Base-by-base conservation (phyloP, 2,797 vertebrate genomes). In the Cirrhinus molitorella region DNA sequence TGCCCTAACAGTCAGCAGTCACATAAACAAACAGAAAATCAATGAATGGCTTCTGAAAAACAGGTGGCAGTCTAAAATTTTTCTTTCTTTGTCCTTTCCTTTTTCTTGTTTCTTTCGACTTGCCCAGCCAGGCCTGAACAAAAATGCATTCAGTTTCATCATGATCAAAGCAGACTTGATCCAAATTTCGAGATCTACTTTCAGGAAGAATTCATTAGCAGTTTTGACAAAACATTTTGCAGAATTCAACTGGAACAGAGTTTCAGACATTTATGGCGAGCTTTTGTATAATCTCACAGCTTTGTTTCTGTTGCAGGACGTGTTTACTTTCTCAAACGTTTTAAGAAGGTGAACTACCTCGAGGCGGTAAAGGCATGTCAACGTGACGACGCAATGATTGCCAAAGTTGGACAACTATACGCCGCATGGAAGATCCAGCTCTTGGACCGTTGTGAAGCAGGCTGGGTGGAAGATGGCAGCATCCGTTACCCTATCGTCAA, bases 401-500 rank as follows among this genome's bases (percentile, higher is more conserved):
- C 98, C 90, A 98, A 97, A 89, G 97, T 97, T 82, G 98, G 98
- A 4, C 97, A 99, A 89, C 95, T 99, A 0, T 99, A 98, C 0
- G 96, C 98, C 0, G 97, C 97, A 0, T 99, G 98, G 98, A 98
- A 97, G 91, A 92, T 97, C 81, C 97, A 99, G 89, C 95, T 99
- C 13, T 89, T 99, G 92, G 97, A 99, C 87, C 96, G 96, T 80
- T 99, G 98, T 65, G 96, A 98, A 34, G 97, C 97, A 0, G 98
- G 98, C 28, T 99, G 98, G 98, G 88, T 99, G 87, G 96, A 96
- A 63, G 98, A 99, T 1, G 96, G 96, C 76, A 98, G 97, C 88
- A 95, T 97, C 72, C 97, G 98, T 34, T 99, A 99, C 89, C 97
- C 98, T 84, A 97, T 99, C 17, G 97, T 99, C 83, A 99, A 98